phyloP scores from a whole-genome alignment of 2,888 invertebrate genomes.

The Phyto melanocephala region DNA sequence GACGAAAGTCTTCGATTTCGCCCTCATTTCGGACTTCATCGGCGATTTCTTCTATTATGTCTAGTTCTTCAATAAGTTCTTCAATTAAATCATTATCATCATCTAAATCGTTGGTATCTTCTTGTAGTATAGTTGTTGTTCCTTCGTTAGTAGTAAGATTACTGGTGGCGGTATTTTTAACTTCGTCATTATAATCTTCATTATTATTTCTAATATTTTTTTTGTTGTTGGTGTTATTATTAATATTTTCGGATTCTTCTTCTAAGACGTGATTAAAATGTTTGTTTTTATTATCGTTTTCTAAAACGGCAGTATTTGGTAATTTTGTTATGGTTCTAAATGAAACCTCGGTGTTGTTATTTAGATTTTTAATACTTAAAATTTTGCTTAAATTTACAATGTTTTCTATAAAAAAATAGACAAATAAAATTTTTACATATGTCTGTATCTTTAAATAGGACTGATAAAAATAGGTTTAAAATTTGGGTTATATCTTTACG shows the following conservation, averaged over 20 bases:
- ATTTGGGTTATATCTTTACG: too few species aligned
- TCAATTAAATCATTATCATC: slow-evolving; percentile 62
- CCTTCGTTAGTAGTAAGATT: not conserved
- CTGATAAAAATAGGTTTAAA: too few species aligned
- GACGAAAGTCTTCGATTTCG: not conserved
- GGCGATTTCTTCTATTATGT: slow-evolving; percentile 53
- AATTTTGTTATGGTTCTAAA: slow-evolving; percentile 47
- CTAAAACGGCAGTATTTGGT: slow-evolving; percentile 70
- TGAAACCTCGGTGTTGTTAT: slow-evolving; percentile 56
- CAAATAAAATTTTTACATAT: not conserved
- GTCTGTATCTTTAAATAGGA: too few species aligned
- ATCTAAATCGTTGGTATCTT: slow-evolving; percentile 61
- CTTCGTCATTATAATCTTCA: not conserved
- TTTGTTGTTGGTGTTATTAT: slow-evolving; percentile 26
- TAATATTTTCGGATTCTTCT: slow-evolving; percentile 30
- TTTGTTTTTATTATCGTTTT: slow-evolving; percentile 47
- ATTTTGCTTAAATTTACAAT: slow-evolving; percentile 23
- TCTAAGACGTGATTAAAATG: slow-evolving; percentile 36
- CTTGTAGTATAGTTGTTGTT: slow-evolving; percentile 33
- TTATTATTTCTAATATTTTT: slow-evolving; percentile 15
- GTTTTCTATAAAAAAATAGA: slow-evolving; percentile 28
- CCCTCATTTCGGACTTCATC: not conserved
- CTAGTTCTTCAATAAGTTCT: slow-evolving; percentile 61
- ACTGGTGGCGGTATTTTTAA: not conserved
- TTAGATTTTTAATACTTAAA: slow-evolving; percentile 17